These are phyloP conservation scores for Melanotaenia maccullochi DNA, from an alignment of 2,797 vertebrate genomes.

Conservation along the genomic window DNA sequence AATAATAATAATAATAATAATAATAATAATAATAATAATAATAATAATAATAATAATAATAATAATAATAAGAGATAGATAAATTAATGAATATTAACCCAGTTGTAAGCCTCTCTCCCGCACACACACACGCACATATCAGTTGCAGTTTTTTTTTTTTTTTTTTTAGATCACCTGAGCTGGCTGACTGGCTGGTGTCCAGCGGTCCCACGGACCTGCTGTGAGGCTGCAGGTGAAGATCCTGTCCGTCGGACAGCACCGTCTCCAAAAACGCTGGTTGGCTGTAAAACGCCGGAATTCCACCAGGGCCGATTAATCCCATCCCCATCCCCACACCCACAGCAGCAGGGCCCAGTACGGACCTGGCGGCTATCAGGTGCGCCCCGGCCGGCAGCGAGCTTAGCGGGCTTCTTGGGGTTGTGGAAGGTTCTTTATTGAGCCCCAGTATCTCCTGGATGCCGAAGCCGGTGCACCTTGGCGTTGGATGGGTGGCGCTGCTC, in stretches of 20 bases:
- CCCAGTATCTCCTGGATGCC: conserved; percentile 98
- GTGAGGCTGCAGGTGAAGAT: conserved; percentile 90
- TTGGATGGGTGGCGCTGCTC: conserved; percentile 78
- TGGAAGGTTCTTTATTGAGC: conserved; percentile 93
- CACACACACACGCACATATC: neutral
- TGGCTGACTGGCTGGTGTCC: conserved; percentile 91
- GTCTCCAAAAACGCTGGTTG: conserved; percentile 93
- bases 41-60: neutral
- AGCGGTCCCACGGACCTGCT: conserved; percentile 85
- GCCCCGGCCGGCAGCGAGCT: conserved; percentile 88
- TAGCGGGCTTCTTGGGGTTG: conserved; percentile 84
- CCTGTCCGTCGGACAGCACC: conserved; percentile 93
- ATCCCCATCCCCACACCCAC: conserved; percentile 93
- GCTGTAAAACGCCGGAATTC: conserved; percentile 93
- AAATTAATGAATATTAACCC: neutral
- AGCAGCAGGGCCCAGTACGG: conserved; percentile 89
- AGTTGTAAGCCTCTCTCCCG: neutral
- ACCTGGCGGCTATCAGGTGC: conserved; percentile 92
- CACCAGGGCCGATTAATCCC: conserved; percentile 91
- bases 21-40: neutral
- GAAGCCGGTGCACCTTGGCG: conserved; percentile 93
- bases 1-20: neutral
- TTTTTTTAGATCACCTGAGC: conserved; percentile 85
- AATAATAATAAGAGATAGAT: neutral
- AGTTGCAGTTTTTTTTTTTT: neutral